Conservation (phyloP, 1,140 invertebrate genomes). For the Scaptomyza graminum region DNA sequence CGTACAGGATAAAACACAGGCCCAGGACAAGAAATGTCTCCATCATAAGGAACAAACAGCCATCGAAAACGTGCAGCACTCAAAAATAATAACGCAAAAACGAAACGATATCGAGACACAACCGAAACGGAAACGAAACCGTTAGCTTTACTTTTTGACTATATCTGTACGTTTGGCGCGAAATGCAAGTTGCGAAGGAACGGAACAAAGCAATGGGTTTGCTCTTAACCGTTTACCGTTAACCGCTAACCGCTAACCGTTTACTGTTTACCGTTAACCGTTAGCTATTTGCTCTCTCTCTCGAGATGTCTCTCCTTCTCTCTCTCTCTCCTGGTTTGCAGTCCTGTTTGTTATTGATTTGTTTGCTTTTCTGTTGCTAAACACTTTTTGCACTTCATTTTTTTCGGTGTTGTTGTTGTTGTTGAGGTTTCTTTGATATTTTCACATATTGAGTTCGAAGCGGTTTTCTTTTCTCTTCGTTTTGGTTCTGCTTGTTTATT, state of each 20-base stretch:
- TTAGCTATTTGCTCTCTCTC: background rate
- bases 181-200: too few relatives aligned
- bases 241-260: slow-evolving; percentile 1
- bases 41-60: slow-evolving; percentile 83
- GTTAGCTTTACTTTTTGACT: too few relatives aligned
- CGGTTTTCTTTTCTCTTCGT: background rate
- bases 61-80: slow-evolving; percentile 60
- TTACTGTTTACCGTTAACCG: slow-evolving; percentile 11
- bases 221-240: slow-evolving; percentile 1
- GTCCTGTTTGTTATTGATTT: slow-evolving; percentile 27
- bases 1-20: slow-evolving; percentile 84
- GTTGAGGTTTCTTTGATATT: slow-evolving; percentile 32
- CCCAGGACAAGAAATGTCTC: slow-evolving; percentile 84
- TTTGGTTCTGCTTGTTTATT: slow-evolving; percentile 6
- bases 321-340: slow-evolving; percentile 15
- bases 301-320: background rate
- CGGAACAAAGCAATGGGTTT: slow-evolving; percentile 3
- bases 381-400: slow-evolving; percentile 77
- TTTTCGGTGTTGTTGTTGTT: slow-evolving; percentile 43
- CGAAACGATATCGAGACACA: slow-evolving; percentile 31
- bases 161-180: too few relatives aligned
- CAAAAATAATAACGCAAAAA: background rate
- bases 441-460: slow-evolving; percentile 26
- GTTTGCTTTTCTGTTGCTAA: slow-evolving; percentile 50
- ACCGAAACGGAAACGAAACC: slow-evolving; percentile 11